phyloP scores from a whole-genome alignment of 2,888 invertebrate genomes.

The Thereva nobilitata region DNA sequence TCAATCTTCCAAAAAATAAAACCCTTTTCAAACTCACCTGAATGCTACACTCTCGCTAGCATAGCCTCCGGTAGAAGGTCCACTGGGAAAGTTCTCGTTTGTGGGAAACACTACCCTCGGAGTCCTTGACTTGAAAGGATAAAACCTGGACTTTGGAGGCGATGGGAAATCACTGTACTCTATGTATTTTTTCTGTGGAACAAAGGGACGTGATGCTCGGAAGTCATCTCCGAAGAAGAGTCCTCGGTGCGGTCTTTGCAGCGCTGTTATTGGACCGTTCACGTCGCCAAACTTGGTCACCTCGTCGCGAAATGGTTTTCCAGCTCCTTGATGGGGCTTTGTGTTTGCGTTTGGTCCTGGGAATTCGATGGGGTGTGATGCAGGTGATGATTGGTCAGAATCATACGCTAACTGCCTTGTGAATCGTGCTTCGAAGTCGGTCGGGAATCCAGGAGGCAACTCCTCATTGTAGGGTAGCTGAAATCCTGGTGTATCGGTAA shows the following conservation, averaged over 20 bases:
- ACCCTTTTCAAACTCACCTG: conserved; percentile 48
- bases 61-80: conserved; percentile 52
- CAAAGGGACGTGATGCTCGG: conserved; percentile 49
- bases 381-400: conserved; percentile 46
- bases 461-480: conserved; percentile 53
- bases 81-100: conserved; percentile 54
- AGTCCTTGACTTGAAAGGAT: conserved; percentile 56
- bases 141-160: conserved; percentile 54
- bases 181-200: conserved; percentile 55
- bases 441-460: conserved; percentile 39
- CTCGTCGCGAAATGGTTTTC: conserved; percentile 55
- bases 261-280: conserved; percentile 57
- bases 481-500: conserved; percentile 49
- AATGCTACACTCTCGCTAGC: conserved; percentile 57
- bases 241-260: conserved; percentile 52
- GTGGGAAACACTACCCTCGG: conserved; percentile 57
- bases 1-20: conserved; percentile 7
- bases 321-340: conserved; percentile 49
- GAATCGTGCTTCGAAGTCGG: conserved; percentile 48
- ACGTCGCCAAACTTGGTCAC: conserved; percentile 58
- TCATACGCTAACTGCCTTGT: conserved; percentile 53
- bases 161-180: conserved; percentile 51
- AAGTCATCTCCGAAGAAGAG: conserved; percentile 53
- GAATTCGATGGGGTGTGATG: conserved; percentile 52
- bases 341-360: conserved; percentile 52